Base-by-base conservation (phyloP, 2,888 invertebrate species). In the Augiades crinisus region DNA sequence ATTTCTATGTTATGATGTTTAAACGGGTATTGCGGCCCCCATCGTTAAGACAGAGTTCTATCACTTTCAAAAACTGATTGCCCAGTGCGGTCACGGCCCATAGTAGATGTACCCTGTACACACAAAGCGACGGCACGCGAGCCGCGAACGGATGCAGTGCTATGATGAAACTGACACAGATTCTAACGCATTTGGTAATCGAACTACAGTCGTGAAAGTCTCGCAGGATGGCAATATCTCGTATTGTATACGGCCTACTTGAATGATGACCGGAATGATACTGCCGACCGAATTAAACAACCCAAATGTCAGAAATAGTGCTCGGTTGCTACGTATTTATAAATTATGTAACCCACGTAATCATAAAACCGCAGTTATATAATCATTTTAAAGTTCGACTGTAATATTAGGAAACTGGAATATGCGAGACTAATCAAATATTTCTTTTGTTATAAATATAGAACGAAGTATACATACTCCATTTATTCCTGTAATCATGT, bases 151-250 rank as follows among this genome's bases (percentile, higher is more conserved):
- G 83, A 85, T 83, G 82, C 84, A 79, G 78, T 72, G 74, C 72
- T 70, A 79, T 88, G 88, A 88, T 86, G 88, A 88, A 87, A 87
- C 83, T 86, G 88, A 87, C 88, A 88, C 86, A 89, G 85, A 85
- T 88, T 87, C 88, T 87, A 87, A 85, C 83, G 81, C 78, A 85
- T 89, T 89, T 88, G 86, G 88, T 87, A 88, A 89, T 88, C 86
- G 81, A 82, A 85, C 78, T 78, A 78, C 81, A 78, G 78, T 75
- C 85, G 87, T 86, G 87, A 89, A 89, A 88, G 88, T 87, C 85
- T 81, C 81, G 70, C 81, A 84, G 83, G 86, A 83, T 83, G 76
- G 81, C 70, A 72, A 59, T 59, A 78, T 78, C 81, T 86, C 81
- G 77, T 72, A 81, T 82, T 82, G 81, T 84, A n/a, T n/a, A 74